These are phyloP conservation scores for Pipa parva DNA, from an alignment of 2,113 vertebrate genomes.

Conservation along the genomic window DNA sequence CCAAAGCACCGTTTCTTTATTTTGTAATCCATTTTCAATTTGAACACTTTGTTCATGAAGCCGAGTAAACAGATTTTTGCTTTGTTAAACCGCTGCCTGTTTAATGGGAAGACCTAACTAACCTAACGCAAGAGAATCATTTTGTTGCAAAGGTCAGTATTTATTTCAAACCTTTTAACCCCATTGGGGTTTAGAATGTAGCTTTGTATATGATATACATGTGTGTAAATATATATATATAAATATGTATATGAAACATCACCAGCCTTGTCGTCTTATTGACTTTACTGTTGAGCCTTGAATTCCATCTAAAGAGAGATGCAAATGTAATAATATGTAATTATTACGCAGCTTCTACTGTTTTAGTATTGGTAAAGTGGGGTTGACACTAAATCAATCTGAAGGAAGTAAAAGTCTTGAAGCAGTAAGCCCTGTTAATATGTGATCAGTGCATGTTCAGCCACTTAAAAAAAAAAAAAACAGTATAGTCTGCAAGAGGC, in stretches of 20 bases:
- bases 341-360: too few relatives aligned
- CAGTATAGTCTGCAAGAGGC: too few relatives aligned
- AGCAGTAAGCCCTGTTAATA: too few relatives aligned
- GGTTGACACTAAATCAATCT: not conserved
- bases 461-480: too few relatives aligned
- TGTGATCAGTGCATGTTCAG: too few relatives aligned
- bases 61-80: constrained; percentile 63
- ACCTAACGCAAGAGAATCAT: constrained; percentile 62
- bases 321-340: too few relatives aligned
- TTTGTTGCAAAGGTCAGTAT: constrained; percentile 90
- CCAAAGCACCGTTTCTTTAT: too few relatives aligned
- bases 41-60: constrained; percentile 70
- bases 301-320: too few relatives aligned
- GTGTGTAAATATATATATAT: constrained; percentile 55
- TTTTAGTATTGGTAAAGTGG: constrained; percentile 1
- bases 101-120: constrained; percentile 65
- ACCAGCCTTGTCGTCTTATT: constrained; percentile 61
- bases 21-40: constrained; percentile 74
- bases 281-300: too few relatives aligned
- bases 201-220: constrained; percentile 92
- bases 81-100: constrained; percentile 66
- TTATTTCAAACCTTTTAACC: constrained; percentile 96
- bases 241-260: constrained; percentile 86
- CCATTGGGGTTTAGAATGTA: constrained; percentile 90
- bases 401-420: not conserved